Base-by-base conservation (phyloP, 1,140 invertebrate species). In the Drosophila grimshawi region DNA sequence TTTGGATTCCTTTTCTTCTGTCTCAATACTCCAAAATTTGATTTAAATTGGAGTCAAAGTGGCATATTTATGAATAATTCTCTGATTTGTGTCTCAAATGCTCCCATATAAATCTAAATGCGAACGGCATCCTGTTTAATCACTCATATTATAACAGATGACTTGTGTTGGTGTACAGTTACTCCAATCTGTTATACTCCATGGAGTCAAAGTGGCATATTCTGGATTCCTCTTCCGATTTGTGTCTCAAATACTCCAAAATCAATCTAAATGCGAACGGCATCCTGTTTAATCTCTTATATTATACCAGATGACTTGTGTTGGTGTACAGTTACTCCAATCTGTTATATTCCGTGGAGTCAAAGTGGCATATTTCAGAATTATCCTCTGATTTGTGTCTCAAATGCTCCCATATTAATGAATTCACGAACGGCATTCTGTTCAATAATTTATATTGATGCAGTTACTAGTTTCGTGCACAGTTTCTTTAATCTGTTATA, bases 401-500 rank as follows among this genome's bases (percentile, higher is more conserved):
- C 81, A 83, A 79, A 79, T 70, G 52, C 81, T 88, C 81, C 83
- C n/a, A n/a, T n/a, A n/a, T n/a, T n/a, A n/a, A n/a, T n/a, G 19
- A 19, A 19, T 19, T 1, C 19, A 19, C 73, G 73, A 66, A 78
- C 75, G 75, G 75, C 64, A 78, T 78, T 66, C 76, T 76, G 76
- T 52, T 45, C 71, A 65, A 49, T 57, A 3, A 2, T 2, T 63
- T 33, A 70, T 75, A 66, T 71, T 71, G 77, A 62, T 33, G 2
- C 77, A 79, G 73, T 72, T 67, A 79, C 76, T 79, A 78, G 72
- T 79, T 79, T 79, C 27, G 67, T 64, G 33, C 49, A 49, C 41
- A 60, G 0, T 35, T 41, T 6, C n/a, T 8, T 11, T 4, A 46
- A 46, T 57, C 19, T 30, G 35, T 57, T 57, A 41, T 57, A 57